These are phyloP conservation scores for Smittia sp. DNA, from an alignment of 2,888 invertebrate species.

Conservation along the genomic window DNA sequence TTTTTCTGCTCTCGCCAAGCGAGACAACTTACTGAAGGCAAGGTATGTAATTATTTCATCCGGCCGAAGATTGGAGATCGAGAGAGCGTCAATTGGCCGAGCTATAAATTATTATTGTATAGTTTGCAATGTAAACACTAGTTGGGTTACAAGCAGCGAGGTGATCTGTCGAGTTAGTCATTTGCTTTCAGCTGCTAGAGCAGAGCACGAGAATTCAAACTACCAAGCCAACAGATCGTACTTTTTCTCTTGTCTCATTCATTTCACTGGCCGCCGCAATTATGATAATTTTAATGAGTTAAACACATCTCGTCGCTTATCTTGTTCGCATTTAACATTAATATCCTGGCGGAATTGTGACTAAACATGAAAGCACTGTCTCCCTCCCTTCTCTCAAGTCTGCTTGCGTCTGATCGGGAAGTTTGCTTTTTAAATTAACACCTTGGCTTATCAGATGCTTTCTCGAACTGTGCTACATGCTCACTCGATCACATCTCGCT, in stretches of 20 bases:
- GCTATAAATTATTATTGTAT: slow-evolving; percentile 36
- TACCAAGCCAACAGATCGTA: no score
- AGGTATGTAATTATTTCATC: neutral
- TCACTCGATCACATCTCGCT: neutral
- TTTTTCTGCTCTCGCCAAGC: neutral
- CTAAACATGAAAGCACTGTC: neutral
- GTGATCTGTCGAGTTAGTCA: no score
- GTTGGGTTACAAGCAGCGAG: no score
- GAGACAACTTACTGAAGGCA: neutral
- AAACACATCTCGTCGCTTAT: slow-evolving; percentile 35
- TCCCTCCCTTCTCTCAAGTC: neutral
- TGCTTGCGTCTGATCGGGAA: neutral
- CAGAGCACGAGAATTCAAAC: no score
- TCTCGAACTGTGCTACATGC: neutral
- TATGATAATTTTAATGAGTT: slow-evolving; percentile 41
- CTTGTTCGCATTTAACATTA: neutral
- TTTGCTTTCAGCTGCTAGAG: no score
- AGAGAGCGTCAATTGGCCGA: neutral
- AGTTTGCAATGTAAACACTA: no score
- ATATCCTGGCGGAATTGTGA: slow-evolving; percentile 1
- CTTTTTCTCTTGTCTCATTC: no score
- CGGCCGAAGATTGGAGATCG: neutral
- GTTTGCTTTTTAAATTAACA: slow-evolving; percentile 22
- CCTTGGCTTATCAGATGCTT: slow-evolving; percentile 37
- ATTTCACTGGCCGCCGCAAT: no score